Base-by-base conservation (phyloP, 2,888 invertebrate species). In the Andrena fulva region DNA sequence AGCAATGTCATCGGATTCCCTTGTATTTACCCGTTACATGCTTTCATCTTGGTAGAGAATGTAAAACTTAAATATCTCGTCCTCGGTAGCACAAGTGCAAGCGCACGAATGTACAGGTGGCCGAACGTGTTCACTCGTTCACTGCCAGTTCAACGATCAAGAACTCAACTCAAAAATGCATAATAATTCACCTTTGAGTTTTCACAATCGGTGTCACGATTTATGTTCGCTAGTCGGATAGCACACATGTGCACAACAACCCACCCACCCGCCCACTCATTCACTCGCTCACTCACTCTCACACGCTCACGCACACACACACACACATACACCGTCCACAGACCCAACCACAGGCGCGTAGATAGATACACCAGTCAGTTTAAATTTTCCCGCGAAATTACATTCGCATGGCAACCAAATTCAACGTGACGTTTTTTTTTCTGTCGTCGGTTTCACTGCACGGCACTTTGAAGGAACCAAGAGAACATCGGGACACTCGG, bases 401-500 rank as follows among this genome's bases (percentile, higher is more conserved):
- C n/a, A 35, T n/a, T 10, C 5, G 12, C 10, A 62, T 56, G 20
- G 1, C 35, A 16, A 52, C 35, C 35, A 12, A 50, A 48, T 20
- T 52, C 54, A 77, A n/a, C 8, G n/a, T 4, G 50, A 52, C 42
- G 59, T 63, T 62, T 16, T 63, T 62, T 16, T 42, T 48, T 68
- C 52, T 52, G 35, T 27, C 24, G 35, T 29, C 20, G 20, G 50
- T 42, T n/a, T 50, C 42, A 42, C 66, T 31, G n/a, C n/a, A 8
- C 50, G 52, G 70, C 31, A 71, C 69, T 54, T 59, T 69, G 77
- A 66, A 50, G 75, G 77, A 84, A 84, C 84, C 90, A 89, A 86
- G 87, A 86, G 86, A 83, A 85, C 90, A 88, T 86, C 86, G 84
- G 89, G 90, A 87, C 87, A 89, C 87, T 86, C 90, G 87, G 87